Conservation (phyloP, 1,140 invertebrate species). For the Brachionus rotundiformis region DNA sequence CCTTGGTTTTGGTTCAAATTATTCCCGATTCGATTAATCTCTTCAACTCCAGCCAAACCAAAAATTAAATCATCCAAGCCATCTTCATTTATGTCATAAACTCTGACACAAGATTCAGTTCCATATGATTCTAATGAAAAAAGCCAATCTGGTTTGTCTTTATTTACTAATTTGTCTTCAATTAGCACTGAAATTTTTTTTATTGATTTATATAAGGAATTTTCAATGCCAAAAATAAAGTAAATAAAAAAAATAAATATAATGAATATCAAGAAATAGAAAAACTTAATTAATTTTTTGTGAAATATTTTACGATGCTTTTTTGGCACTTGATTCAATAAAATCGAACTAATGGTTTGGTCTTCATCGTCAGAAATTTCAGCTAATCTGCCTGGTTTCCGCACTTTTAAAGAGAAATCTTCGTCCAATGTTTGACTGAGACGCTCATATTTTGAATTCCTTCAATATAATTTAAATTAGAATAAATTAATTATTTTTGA, state of each 20-base stretch:
- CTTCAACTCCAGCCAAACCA: slow-evolving; percentile 41
- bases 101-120: slow-evolving; percentile 56
- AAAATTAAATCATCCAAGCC: slow-evolving; percentile 58
- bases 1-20: background rate
- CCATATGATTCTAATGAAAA: slow-evolving; percentile 53
- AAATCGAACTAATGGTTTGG: background rate
- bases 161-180: background rate
- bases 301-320: background rate
- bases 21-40: background rate
- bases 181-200: background rate
- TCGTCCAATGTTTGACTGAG: background rate
- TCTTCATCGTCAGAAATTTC: background rate
- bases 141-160: slow-evolving; percentile 56
- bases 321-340: background rate
- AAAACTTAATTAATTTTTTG: background rate
- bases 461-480: background rate
- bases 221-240: background rate
- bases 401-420: background rate
- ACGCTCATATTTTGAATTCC: background rate
- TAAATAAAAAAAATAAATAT: background rate
- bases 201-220: background rate
- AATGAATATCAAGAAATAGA: background rate
- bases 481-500: background rate
- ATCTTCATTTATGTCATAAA: slow-evolving; percentile 59
- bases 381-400: background rate